phyloP scores from a whole-genome alignment of 2,113 vertebrate species.

The Dicentrarchus labrax region DNA sequence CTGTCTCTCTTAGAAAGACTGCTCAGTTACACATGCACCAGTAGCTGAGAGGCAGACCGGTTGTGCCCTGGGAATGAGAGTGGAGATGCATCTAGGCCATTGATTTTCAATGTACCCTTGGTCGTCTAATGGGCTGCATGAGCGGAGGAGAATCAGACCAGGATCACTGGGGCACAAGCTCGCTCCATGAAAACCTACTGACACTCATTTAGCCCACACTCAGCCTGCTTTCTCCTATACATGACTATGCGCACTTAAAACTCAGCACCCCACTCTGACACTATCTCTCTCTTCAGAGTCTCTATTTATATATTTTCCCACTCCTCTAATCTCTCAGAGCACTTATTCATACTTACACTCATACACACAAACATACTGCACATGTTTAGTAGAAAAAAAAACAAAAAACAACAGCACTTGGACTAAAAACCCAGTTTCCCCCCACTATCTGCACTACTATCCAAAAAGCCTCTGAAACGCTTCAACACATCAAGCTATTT shows the following conservation, averaged over 20 bases:
- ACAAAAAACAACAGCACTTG: slow-evolving; percentile 41
- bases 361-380: slow-evolving; percentile 27
- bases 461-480: slow-evolving; percentile 43
- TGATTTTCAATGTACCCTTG: slow-evolving; percentile 73
- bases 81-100: slow-evolving; percentile 64
- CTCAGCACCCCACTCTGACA: slow-evolving; percentile 36
- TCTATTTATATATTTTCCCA: slow-evolving; percentile 43
- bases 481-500: slow-evolving; percentile 31
- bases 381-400: slow-evolving; percentile 24
- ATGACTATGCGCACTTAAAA: slow-evolving; percentile 38
- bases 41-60: slow-evolving; percentile 46
- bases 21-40: slow-evolving; percentile 46
- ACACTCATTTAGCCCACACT: slow-evolving; percentile 38
- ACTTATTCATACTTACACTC: slow-evolving; percentile 40
- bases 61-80: slow-evolving; percentile 33
- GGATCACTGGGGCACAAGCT: slow-evolving; percentile 30
- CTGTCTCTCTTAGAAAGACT: slow-evolving; percentile 41
- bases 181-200: slow-evolving; percentile 30
- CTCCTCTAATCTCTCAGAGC: slow-evolving; percentile 35
- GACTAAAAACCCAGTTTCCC: slow-evolving; percentile 38
- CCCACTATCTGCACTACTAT: slow-evolving; percentile 3
- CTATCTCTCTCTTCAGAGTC: slow-evolving; percentile 9
- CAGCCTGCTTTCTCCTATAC: slow-evolving; percentile 10
- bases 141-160: slow-evolving; percentile 37
- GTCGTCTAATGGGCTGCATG: slow-evolving; percentile 63